Evolutionary conservation across 2,888 invertebrate genomes (phyloP), one percentile per base, ranked within the genome.

Genomic region (Himalopsyche kuldschensis): DNA sequence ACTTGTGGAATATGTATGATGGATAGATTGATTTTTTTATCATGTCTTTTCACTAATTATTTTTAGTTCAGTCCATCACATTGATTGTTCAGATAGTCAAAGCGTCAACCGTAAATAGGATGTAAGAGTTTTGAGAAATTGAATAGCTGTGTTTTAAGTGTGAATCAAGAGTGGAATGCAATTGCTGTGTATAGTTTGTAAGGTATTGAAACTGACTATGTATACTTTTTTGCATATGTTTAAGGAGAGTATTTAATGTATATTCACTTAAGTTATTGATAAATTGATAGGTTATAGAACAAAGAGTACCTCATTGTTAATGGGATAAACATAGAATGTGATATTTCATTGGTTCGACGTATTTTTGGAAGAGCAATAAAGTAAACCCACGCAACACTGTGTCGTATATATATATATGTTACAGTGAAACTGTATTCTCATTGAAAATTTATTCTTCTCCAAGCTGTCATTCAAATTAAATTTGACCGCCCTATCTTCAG

Each of bases 271-370:
- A 75, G 32, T 47, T 32, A 79, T 78, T 75, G 77, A 77, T 41
- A 78, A 78, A 81, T 82, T 32, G 63, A 82, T 85, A 82, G 82
- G 27, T 69, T 83, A 79, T 85, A 85, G 84, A 82, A 41, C 78
- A 69, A 41, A 80, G n/a, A 80, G 75, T 85, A 85, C 84, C 85
- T 85, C 85, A 84, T 82, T 82, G 82, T 82, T 84, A 47, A 79
- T 79, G 75, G 24, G 27, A 75, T 55, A 75, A 41, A 75, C 27
- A 31, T 31, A n/a, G 30, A 30, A 32, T 75, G 6, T 32, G 75
- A n/a, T 75, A 31, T 31, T 75, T 30, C 6, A 75, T 31, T n/a
- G 55, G 55, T 55, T 55, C 20, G n/a, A 31, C 30, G 75, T 20
- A 75, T 32, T 27, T 75, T 75, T 75, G 75, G 75, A 30, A 75